Conservation (phyloP, 1,140 invertebrate species). For the Drosophila melanica region DNA sequence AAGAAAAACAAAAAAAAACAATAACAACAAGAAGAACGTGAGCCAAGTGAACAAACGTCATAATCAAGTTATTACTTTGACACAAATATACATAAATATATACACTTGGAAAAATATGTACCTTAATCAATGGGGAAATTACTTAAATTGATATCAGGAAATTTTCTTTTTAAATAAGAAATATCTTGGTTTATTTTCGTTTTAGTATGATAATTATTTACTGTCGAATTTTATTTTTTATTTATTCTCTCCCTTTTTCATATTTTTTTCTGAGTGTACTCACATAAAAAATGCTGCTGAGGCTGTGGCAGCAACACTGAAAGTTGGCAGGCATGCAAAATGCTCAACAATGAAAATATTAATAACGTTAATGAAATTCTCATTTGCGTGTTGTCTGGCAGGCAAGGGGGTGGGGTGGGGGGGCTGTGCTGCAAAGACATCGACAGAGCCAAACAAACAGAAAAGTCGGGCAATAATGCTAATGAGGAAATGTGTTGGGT, state of each 20-base stretch:
- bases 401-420: background rate
- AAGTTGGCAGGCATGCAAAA: slow-evolving; percentile 48
- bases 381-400: slow-evolving; percentile 43
- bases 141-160: no score
- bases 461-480: slow-evolving; percentile 56
- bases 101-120: no score
- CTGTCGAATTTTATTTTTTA: no score
- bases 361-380: slow-evolving; percentile 77
- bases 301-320: slow-evolving; percentile 6
- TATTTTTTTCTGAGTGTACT: background rate
- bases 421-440: slow-evolving; percentile 9
- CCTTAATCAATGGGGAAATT: no score
- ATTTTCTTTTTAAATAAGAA: no score
- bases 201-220: no score
- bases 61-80: slow-evolving; percentile 68
- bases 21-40: slow-evolving; percentile 9
- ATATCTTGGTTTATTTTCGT: no score
- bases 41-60: slow-evolving; percentile 54
- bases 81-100: slow-evolving; percentile 6
- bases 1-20: slow-evolving; percentile 9
- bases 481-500: slow-evolving; percentile 49
- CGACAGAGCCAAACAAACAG: slow-evolving; percentile 44
- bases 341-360: slow-evolving; percentile 72
- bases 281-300: slow-evolving; percentile 9
- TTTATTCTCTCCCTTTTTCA: no score